Conservation (phyloP, 1,140 invertebrate species). For the Sesamia nonagrioides region DNA sequence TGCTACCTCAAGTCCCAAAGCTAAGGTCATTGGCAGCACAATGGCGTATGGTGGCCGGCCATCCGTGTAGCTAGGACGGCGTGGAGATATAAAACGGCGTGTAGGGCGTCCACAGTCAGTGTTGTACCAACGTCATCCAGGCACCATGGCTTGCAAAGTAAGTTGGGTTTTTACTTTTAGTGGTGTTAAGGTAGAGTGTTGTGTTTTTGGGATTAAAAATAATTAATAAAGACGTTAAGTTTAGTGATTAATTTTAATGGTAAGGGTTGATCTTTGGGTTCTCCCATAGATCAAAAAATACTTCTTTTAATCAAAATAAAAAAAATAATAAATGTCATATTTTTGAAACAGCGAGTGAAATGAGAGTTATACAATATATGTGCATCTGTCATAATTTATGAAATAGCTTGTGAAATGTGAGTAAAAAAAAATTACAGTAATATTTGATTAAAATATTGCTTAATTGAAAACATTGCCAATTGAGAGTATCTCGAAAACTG, state of each 20-base stretch:
- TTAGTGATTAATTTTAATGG: background rate
- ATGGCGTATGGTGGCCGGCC: conserved; percentile 24
- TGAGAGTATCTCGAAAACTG: too few relatives aligned
- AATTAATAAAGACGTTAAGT: background rate
- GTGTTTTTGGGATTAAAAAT: background rate
- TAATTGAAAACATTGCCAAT: too few relatives aligned
- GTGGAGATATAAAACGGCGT: conserved; percentile 53
- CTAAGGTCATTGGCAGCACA: conserved; percentile 49
- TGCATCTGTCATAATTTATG: too few relatives aligned
- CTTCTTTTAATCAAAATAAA: too few relatives aligned
- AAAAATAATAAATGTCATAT: too few relatives aligned
- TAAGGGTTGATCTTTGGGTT: too few relatives aligned
- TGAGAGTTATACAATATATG: too few relatives aligned
- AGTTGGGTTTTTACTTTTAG: conserved; percentile 49
- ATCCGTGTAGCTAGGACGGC: conserved; percentile 52
- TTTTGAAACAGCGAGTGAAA: too few relatives aligned
- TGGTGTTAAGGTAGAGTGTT: conserved; percentile 1
- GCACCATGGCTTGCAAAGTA: conserved; percentile 70
- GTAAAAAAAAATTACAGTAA: too few relatives aligned
- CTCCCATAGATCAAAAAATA: too few relatives aligned
- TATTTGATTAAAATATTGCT: too few relatives aligned
- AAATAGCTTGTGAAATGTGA: too few relatives aligned
- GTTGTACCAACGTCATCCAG: conserved; percentile 51
- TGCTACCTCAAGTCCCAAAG: conserved; percentile 38
- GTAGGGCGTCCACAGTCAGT: conserved; percentile 41